Percentiles rank a stretch among this genome's conserved stretches.
These are phyloP conservation scores for Philopotamus ludificatus DNA, from an alignment of 1,140 invertebrate species.

Conservation along the genomic window DNA sequence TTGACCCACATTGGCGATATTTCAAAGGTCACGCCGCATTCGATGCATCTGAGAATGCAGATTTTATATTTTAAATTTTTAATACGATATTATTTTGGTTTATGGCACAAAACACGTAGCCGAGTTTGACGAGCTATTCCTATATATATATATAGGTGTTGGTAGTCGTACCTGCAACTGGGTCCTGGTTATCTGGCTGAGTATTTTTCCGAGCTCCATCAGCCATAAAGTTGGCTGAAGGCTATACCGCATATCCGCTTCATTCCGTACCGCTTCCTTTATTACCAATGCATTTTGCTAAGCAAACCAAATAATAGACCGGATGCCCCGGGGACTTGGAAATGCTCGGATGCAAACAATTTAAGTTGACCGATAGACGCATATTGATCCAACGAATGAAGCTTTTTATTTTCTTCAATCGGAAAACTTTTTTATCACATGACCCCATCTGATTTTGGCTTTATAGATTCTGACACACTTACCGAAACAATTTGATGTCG, in stretches of 20 bases:
- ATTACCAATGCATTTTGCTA: conserved; percentile 26
- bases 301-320: conserved; percentile 18
- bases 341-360: too few species aligned
- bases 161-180: neutral
- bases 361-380: too few species aligned
- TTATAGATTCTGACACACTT: too few species aligned
- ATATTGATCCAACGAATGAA: too few species aligned
- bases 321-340: too few species aligned
- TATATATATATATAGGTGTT: neutral
- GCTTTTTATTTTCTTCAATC: too few species aligned
- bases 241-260: neutral
- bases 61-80: neutral
- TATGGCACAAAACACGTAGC: neutral
- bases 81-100: neutral
- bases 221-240: conserved; percentile 10
- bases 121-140: neutral
- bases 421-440: too few species aligned
- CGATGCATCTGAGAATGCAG: neutral
- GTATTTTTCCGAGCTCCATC: conserved; percentile 11
- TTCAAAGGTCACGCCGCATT: too few species aligned
- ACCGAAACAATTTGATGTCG: too few species aligned
- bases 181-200: neutral
- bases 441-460: too few species aligned
- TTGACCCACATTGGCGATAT: neutral
- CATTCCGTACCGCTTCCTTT: conserved; percentile 19